Evolutionary conservation across 2,113 vertebrate species (phyloP), one percentile per base, ranked within the genome.

Genomic region (Sakesphorus luctuosus): DNA sequence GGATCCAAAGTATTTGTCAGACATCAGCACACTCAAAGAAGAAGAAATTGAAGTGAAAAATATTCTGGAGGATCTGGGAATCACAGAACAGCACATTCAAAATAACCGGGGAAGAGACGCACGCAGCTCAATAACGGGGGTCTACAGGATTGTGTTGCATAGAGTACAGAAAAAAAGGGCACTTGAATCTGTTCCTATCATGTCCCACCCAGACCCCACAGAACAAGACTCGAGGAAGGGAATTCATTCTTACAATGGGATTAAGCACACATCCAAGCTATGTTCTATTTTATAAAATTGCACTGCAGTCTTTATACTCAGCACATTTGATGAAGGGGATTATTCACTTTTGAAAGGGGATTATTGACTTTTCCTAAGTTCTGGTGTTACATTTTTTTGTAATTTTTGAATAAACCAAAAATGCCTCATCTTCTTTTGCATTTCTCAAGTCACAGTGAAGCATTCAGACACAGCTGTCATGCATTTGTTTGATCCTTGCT

Each of bases 131-230:
- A 94, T 99, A 90, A 99, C 99, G 0, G 99, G 99, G 2, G 97
- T 99, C 29, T 99, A 99, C 62, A 98, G 99, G 52, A 99, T 99
- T 89, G 95, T 99, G 83, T 92, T 99, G 74, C 99, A 99, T 63
- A 97, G 98, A 26, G 97, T 98, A 16, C 99, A 99, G 89, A 99
- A 98, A 88, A 98, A 97, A 79, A 98, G 98, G 43, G 98, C 98
- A 6, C 94, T 98, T 4, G 99, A 99, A 47, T 98, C 94, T 62
- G 95, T 98, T 78, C 98, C 99, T 6, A 91, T 97, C 1, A 96
- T 98, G 92, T 98, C 96, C 9, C 97, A 98, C 6, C 97, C 97
- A 36, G 98, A 97, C 11, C 86, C 96, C 16, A 96, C 97, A 76
- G 96, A 97, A 47, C 94, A 93, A 8, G 98, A 99, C 90, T 84